Percentiles rank a stretch among this genome's conserved stretches.
phyloP scores from a whole-genome alignment of 2,113 vertebrate genomes.

The Oophaga pumilio region DNA sequence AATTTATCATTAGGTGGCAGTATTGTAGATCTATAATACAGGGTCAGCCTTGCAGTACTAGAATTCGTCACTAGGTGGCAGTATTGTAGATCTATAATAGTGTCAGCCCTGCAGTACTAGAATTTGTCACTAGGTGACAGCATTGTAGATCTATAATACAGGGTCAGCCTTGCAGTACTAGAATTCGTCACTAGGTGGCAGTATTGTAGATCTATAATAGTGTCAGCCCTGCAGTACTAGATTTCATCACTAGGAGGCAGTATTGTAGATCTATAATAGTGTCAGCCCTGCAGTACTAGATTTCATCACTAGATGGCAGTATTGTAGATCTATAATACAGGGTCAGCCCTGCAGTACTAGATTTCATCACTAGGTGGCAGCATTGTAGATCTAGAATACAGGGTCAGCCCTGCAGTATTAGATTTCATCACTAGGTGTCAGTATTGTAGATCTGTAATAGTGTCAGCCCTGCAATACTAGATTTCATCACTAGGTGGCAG shows the following conservation, averaged over 20 bases:
- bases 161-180: background rate
- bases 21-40: background rate
- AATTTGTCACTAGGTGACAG: no score
- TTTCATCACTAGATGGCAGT: no score
- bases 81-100: background rate
- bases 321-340: background rate
- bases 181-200: no score
- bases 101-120: background rate
- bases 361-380: no score
- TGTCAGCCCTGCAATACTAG: no score
- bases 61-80: no score
- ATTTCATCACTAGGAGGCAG: no score
- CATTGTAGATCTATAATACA: background rate
- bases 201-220: no score
- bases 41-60: background rate
- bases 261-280: no score
- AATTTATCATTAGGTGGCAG: no score
- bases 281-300: background rate
- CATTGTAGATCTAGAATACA: background rate
- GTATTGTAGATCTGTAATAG: no score
- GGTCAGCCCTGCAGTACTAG: background rate
- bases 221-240: background rate
- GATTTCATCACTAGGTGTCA: background rate
- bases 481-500: no score
- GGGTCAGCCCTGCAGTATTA: background rate